Evolutionary conservation across 2,888 invertebrate species (phyloP).

Genomic region (Mactromeris polynyma): DNA sequence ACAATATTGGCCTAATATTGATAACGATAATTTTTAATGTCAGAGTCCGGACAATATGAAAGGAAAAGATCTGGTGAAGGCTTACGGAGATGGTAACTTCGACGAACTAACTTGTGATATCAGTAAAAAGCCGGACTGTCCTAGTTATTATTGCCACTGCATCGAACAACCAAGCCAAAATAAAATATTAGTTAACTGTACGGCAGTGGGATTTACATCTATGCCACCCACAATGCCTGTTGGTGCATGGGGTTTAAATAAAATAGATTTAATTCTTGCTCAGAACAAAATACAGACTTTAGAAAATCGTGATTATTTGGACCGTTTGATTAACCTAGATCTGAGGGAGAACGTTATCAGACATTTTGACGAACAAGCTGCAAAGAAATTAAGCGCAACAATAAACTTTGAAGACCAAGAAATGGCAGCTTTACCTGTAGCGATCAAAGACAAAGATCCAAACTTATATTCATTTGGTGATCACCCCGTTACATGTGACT

Average conservation of each 20-base stretch:
- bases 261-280: slow-evolving; percentile 25
- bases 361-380: background rate
- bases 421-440: background rate
- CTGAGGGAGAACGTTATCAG: background rate
- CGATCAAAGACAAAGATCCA: background rate
- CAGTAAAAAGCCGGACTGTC: slow-evolving; percentile 7
- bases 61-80: background rate
- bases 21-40: background rate
- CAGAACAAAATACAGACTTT: background rate
- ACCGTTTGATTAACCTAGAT: slow-evolving; percentile 6
- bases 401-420: slow-evolving; percentile 6
- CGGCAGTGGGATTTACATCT: background rate
- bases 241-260: slow-evolving; percentile 1
- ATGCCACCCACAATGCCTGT: slow-evolving; percentile 4
- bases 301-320: background rate
- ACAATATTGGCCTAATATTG: background rate
- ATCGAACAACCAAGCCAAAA: slow-evolving; percentile 10
- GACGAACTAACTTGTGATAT: slow-evolving; percentile 23
- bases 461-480: background rate
- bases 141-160: slow-evolving; percentile 14
- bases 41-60: slow-evolving; percentile 11
- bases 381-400: background rate
- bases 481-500: slow-evolving; percentile 10
- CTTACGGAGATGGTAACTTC: background rate
- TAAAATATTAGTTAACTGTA: slow-evolving; percentile 24